Evolutionary conservation across 2,888 invertebrate species (phyloP).

Genomic region (Psococerastis gibbosa): DNA sequence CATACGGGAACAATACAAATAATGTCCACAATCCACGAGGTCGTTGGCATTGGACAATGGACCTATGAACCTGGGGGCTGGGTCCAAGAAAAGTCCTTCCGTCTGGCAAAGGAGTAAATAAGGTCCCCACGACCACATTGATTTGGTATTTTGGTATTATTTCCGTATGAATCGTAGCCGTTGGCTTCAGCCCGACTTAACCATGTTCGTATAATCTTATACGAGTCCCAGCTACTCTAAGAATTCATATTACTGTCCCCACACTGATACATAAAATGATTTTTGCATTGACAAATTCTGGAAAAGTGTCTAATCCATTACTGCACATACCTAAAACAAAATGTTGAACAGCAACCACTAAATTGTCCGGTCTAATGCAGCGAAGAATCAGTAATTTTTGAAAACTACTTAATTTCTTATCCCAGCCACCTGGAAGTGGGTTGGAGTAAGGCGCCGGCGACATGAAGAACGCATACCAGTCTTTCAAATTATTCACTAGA

Average conservation of each 20-base stretch:
- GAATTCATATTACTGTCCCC: no score
- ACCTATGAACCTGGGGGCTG: no score
- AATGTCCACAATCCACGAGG: no score
- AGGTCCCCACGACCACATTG: background rate
- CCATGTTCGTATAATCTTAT: no score
- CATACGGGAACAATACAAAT: no score
- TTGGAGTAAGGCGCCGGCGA: slow-evolving; percentile 50
- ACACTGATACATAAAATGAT: no score
- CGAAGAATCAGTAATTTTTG: slow-evolving; percentile 60
- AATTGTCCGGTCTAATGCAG: slow-evolving; percentile 73
- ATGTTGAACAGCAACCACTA: slow-evolving; percentile 54
- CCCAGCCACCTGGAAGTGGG: slow-evolving; percentile 50
- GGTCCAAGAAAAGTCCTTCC: no score
- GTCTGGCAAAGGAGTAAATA: background rate
- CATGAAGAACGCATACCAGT: slow-evolving; percentile 62
- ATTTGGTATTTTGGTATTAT: background rate
- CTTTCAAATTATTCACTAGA: slow-evolving; percentile 32
- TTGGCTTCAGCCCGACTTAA: no score
- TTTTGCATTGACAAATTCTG: no score
- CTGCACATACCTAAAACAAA: slow-evolving; percentile 39
- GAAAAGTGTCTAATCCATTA: no score
- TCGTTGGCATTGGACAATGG: no score
- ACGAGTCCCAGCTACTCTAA: no score
- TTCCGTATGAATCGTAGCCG: background rate
- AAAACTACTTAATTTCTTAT: slow-evolving; percentile 39